Conservation (phyloP, 2,888 invertebrate genomes). For the Balanococcus diminutus region DNA sequence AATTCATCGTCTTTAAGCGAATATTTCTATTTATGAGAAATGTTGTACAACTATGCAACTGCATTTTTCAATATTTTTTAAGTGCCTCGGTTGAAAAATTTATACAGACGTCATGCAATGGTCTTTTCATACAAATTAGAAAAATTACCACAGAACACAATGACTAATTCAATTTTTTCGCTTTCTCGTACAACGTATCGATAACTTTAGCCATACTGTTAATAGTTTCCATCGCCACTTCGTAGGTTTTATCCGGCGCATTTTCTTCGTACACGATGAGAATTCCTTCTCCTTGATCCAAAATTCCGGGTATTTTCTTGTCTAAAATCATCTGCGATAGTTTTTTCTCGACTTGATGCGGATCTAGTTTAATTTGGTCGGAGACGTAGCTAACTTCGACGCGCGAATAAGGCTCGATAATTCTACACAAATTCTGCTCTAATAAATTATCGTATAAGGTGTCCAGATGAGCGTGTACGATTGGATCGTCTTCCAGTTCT, state of each 20-base stretch:
- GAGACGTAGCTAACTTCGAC: slow-evolving; percentile 92
- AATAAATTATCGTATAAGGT: slow-evolving; percentile 97
- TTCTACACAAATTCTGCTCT: slow-evolving; percentile 97
- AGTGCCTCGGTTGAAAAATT: background rate
- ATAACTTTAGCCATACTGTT: slow-evolving; percentile 99
- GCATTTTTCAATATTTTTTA: background rate
- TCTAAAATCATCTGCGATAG: slow-evolving; percentile 98
- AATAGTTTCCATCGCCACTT: slow-evolving; percentile 95
- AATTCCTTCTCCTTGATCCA: slow-evolving; percentile 98
- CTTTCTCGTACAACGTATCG: slow-evolving; percentile 98
- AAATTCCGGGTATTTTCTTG: slow-evolving; percentile 93
- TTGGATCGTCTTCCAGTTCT: slow-evolving; percentile 93
- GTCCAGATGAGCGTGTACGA: slow-evolving; percentile 94
- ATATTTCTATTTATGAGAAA: background rate
- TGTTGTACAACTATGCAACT: background rate
- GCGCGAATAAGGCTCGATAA: slow-evolving; percentile 97
- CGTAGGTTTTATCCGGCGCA: slow-evolving; percentile 94
- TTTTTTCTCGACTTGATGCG: slow-evolving; percentile 95
- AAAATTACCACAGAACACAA: background rate
- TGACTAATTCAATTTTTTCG: slow-evolving; percentile 78
- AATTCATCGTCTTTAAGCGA: background rate
- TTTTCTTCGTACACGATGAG: slow-evolving; percentile 96
- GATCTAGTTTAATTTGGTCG: slow-evolving; percentile 85
- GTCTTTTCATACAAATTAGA: background rate
- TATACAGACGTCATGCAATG: background rate